Evolutionary conservation across 2,888 invertebrate genomes (phyloP), one percentile per base, ranked within the genome.

Genomic region (Lasioglossum leucozonium): DNA sequence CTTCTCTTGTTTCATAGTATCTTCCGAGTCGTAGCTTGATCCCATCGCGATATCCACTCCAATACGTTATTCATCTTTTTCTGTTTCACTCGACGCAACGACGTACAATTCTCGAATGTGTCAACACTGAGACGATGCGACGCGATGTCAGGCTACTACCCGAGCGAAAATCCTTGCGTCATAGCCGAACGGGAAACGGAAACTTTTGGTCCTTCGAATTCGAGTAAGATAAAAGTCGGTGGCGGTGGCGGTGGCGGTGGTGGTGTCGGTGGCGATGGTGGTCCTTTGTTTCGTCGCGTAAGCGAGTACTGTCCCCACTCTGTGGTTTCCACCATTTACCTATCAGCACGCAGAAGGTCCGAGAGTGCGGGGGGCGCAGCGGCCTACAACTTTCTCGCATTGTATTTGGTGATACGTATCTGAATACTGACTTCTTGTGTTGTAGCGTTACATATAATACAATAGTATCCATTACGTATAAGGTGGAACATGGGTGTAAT

Each of bases 361-460:
- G 88, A 87, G 91, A 88, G 91, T 91, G 90, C 91, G 90, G 90
- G 90, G 47, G 58, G 82, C 90, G 88, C 90, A 89, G 88, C 89
- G 88, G 34, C 65, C 5, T 37, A 47, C 65, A 80, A 89, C 87
- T 92, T 77, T 40, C 72, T 44, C 90, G 92, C 93, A 92, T 92
- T 93, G 94, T 94, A 95, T 94, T 94, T 94, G 93, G 93, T 92
- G 93, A 94, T 94, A 94, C 94, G 93, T 93, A 92, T 94, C 91
- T 93, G 93, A 92, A 93, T 94, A 94, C 93, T 94, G 93, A 91
- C 93, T 94, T 92, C 92, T 92, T 91, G 93, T 77, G 82, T 78
- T 93, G 92, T 93, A 92, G 91, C 91, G 90, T 93, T 92, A 93
- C 92, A 91, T 89, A 92, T 92, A 91, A 84, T 89, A 89, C 89